phyloP scores from a whole-genome alignment of 2,113 vertebrate genomes.

The Lepus americanus region DNA sequence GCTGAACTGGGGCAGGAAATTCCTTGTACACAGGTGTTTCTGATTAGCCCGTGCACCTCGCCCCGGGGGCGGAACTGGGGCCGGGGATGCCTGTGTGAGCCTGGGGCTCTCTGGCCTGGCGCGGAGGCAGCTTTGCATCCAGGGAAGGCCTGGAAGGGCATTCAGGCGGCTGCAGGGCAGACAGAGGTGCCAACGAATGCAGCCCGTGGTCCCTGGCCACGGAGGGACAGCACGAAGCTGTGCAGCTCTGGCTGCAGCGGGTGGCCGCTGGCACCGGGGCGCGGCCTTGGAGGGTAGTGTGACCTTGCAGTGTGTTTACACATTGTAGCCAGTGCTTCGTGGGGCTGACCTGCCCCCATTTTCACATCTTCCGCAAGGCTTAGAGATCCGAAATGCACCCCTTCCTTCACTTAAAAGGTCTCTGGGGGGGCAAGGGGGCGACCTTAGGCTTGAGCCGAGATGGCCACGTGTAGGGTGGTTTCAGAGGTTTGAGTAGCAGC shows the following conservation, averaged over 20 bases:
- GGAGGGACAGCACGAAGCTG: no score
- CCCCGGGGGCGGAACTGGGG: conserved; percentile 80
- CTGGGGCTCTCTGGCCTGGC: neutral
- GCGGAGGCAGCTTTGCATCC: neutral
- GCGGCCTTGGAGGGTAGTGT: conserved; percentile 81
- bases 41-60: conserved; percentile 89
- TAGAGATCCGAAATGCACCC: conserved; percentile 55
- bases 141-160: neutral
- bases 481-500: neutral
- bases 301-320: conserved; percentile 72
- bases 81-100: conserved; percentile 71
- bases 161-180: neutral
- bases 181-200: neutral
- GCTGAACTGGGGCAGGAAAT: conserved; percentile 92
- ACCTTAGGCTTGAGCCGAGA: neutral
- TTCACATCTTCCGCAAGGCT: conserved; percentile 78
- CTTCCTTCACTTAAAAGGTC: conserved; percentile 54
- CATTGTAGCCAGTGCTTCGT: conserved; percentile 69
- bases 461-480: conserved; percentile 33
- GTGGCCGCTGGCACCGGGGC: conserved; percentile 42
- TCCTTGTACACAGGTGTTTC: conserved; percentile 93
- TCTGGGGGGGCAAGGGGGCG: neutral
- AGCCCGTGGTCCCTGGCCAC: neutral
- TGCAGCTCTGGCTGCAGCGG: neutral
- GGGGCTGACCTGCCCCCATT: conserved; percentile 81